These are phyloP conservation scores for Puma concolor DNA, from an alignment of 2,113 vertebrate species.

Conservation along the genomic window DNA sequence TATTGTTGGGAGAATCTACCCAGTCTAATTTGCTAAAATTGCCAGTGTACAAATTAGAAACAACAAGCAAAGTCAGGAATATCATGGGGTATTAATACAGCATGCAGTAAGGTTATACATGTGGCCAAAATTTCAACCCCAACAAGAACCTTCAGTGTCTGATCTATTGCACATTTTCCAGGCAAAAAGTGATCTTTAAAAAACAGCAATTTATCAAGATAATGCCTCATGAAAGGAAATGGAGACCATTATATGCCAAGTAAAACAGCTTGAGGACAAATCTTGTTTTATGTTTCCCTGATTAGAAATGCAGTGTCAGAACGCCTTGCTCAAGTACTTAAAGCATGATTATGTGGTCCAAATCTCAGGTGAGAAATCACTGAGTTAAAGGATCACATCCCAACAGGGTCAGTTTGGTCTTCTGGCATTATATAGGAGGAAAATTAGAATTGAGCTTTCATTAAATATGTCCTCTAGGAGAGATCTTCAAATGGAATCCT, in stretches of 20 bases:
- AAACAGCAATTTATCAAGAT: conserved; percentile 59
- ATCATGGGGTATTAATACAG: background rate
- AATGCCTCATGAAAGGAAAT: conserved; percentile 49
- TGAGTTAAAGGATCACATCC: conserved; percentile 21
- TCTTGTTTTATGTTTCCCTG: conserved; percentile 42
- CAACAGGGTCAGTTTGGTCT: background rate
- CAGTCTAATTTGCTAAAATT: conserved; percentile 27
- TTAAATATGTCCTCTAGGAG: background rate
- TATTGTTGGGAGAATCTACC: background rate
- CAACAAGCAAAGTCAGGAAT: background rate
- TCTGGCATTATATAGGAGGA: background rate
- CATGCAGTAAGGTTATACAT: background rate
- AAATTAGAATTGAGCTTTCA: conserved; percentile 34
- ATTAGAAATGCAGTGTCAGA: conserved; percentile 58
- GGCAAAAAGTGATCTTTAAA: conserved; percentile 45
- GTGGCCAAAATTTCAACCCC: background rate
- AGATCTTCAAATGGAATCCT: background rate
- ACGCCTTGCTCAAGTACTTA: conserved; percentile 57
- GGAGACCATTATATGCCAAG: conserved; percentile 36
- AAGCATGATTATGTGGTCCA: background rate
- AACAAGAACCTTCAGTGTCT: background rate
- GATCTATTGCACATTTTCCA: conserved; percentile 33
- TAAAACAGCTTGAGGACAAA: conserved; percentile 22
- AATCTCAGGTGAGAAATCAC: conserved; percentile 47
- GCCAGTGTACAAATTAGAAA: background rate